Base-by-base conservation (phyloP, 2,113 vertebrate species). In the Corvus cornix region DNA sequence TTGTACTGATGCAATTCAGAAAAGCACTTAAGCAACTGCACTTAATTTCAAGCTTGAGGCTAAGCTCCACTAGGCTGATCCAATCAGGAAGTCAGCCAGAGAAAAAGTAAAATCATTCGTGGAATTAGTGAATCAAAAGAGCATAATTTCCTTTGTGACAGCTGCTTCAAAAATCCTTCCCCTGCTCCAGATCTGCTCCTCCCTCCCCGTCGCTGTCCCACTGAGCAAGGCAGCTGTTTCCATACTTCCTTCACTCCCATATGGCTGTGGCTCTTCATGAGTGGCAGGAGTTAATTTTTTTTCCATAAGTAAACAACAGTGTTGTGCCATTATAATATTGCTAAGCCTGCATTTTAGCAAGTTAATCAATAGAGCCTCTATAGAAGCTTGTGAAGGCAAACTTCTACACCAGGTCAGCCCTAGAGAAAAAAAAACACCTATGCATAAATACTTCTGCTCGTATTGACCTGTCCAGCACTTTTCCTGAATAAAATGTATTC, bases 241-340 rank as follows among this genome's bases (percentile, higher is more conserved):
- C 33, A 17, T 39, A 8, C 26, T 28, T 35, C 18, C 22, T 60
- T 80, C 7, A 7, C 13, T 67, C 24, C 31, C 2, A 0, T 24
- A 2, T 19, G 16, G 48, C 33, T 66, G 21, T 28, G 23, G 13
- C 18, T 74, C 28, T 70, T 43, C 67, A 28, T 0, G 0, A 80
- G 58, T 26, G 35, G 14, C 30, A 63, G 35, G 8, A 73, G 23
- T 18, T 30, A 28, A 22, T 26, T 56, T 72, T 72, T 53, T 85
- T 89, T 31, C 33, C 11, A 4, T 15, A 63, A n/a, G n/a, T 15
- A 33, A 76, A 52, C 26, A 83, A 11, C 19, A 63, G 11, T 26
- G 16, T 48, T 63, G 66, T 78, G 10, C 17, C 39, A 23, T 56
- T 72, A 31, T 22, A 74, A 41, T 79, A 85, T 43, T 74, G 27